Conservation (phyloP, 2,113 vertebrate genomes). For the Osmerus mordax region DNA sequence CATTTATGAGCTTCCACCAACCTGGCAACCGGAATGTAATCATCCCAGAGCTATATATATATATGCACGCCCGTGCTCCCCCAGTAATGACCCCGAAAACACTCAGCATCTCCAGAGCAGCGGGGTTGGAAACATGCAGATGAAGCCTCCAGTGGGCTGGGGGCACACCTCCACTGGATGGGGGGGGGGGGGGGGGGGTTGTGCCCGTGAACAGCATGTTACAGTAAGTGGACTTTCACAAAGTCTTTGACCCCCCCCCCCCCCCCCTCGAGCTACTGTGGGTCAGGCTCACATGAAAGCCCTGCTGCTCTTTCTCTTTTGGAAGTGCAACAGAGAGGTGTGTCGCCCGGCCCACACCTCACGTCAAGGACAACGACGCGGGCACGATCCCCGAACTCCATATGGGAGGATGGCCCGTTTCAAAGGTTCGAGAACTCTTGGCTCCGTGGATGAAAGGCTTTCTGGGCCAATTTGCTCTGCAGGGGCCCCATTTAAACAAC, state of each 20-base stretch:
- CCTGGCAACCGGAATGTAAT: constrained; percentile 39
- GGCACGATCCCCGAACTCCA: too few relatives aligned
- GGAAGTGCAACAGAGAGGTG: constrained; percentile 12
- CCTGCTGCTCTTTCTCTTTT: constrained; percentile 25
- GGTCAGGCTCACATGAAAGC: constrained; percentile 36
- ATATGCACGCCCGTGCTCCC: constrained; percentile 38
- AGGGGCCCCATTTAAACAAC: too few relatives aligned
- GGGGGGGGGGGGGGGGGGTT: constrained; percentile 24
- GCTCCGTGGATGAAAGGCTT: too few relatives aligned
- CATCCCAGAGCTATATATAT: constrained; percentile 40
- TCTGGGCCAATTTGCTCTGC: too few relatives aligned
- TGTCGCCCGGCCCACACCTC: background rate
- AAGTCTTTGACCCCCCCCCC: constrained; percentile 39
- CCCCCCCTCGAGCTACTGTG: constrained; percentile 30
- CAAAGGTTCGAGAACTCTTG: too few relatives aligned
- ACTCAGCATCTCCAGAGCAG: constrained; percentile 58
- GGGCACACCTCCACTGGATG: constrained; percentile 40
- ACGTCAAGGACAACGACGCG: too few relatives aligned
- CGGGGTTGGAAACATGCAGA: constrained; percentile 49
- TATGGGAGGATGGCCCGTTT: too few relatives aligned
- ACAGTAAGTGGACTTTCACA: constrained; percentile 32
- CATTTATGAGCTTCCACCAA: constrained; percentile 44
- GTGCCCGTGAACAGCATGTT: constrained; percentile 1
- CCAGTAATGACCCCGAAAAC: constrained; percentile 59
- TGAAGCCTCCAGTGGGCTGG: constrained; percentile 31